Conservation (phyloP, 2,888 invertebrate species). For the Drosophila stalkeri region DNA sequence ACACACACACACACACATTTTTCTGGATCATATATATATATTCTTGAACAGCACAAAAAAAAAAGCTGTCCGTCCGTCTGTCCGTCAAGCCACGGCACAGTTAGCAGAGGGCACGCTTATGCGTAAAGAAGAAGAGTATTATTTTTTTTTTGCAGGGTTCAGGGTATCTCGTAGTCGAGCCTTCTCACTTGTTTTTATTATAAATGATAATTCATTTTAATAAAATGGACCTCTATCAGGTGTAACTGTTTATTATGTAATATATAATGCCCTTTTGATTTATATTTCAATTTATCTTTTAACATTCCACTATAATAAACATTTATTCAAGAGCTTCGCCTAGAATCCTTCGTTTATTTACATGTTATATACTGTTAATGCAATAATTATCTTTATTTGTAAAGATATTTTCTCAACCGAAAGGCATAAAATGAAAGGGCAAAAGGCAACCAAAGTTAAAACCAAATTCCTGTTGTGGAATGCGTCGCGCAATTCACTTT, state of each 20-base stretch:
- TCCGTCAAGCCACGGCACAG: no score
- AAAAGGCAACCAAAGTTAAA: constrained; percentile 57
- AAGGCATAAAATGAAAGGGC: constrained; percentile 39
- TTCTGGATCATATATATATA: no score
- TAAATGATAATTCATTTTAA: no score
- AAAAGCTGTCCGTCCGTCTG: no score
- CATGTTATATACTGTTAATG: constrained; percentile 40
- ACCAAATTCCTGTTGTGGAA: constrained; percentile 52
- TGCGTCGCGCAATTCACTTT: constrained; percentile 69
- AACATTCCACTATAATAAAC: background rate
- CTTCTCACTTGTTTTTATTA: no score
- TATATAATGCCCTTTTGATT: background rate
- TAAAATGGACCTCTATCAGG: background rate
- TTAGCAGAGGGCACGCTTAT: no score
- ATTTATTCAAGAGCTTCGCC: background rate
- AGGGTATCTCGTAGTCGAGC: no score
- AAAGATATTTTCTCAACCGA: constrained; percentile 36
- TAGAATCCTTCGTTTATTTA: constrained; percentile 3
- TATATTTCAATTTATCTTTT: background rate
- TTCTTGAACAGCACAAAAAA: no score
- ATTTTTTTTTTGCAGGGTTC: no score
- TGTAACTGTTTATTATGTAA: background rate
- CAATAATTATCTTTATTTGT: constrained; percentile 64
- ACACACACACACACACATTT: no score
- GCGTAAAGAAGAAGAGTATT: no score